These are phyloP conservation scores for Prenolepis imparis DNA, from an alignment of 2,888 invertebrate genomes.

Conservation along the genomic window DNA sequence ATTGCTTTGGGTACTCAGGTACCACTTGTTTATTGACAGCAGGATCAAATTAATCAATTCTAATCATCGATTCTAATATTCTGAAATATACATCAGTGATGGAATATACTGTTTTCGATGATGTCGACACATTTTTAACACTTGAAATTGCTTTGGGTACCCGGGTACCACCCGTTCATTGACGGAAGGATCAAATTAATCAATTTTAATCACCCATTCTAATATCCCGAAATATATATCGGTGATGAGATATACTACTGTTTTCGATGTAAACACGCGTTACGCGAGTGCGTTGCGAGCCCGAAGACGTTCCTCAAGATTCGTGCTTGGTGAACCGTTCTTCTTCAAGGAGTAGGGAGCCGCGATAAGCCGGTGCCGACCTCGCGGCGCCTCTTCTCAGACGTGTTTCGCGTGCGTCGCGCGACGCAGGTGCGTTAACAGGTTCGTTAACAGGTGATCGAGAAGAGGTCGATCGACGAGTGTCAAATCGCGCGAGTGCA, in stretches of 20 bases:
- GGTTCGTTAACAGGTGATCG: constrained; percentile 28
- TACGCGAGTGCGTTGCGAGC: background rate
- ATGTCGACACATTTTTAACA: too few species aligned
- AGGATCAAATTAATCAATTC: too few species aligned
- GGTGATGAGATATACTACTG: too few species aligned
- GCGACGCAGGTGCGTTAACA: constrained; percentile 47
- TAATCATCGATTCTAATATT: background rate
- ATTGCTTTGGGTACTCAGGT: too few species aligned
- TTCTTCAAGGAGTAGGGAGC: constrained; percentile 47
- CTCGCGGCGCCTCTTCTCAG: constrained; percentile 50
- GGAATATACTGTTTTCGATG: too few species aligned
- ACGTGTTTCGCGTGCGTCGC: constrained; percentile 48
- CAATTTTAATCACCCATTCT: background rate
- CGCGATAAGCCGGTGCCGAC: constrained; percentile 48
- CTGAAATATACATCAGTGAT: constrained; percentile 3
- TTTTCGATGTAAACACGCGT: background rate
- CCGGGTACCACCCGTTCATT: too few species aligned
- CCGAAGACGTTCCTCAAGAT: constrained; percentile 34
- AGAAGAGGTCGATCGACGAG: background rate
- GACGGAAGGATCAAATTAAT: too few species aligned
- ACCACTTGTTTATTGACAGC: too few species aligned
- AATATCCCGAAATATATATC: background rate
- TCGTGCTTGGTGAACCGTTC: constrained; percentile 45
- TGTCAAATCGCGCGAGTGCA: background rate
- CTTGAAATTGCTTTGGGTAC: too few species aligned